phyloP scores from a whole-genome alignment of 2,888 invertebrate species.

The Colostygia pectinataria region DNA sequence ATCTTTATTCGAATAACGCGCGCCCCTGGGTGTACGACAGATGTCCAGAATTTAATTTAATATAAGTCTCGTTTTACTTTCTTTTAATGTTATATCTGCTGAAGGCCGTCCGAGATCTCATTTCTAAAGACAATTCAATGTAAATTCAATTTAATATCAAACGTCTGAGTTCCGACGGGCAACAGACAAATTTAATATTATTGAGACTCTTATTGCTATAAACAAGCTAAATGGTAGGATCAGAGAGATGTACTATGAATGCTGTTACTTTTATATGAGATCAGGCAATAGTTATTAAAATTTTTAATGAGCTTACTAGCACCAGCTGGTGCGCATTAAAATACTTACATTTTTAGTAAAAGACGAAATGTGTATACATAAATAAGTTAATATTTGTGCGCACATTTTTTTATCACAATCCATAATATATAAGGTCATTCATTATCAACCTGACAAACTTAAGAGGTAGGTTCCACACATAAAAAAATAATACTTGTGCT shows the following conservation, averaged over 20 bases:
- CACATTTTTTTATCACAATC: too few relatives aligned
- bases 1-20: constrained; percentile 57
- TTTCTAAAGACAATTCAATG: constrained; percentile 56
- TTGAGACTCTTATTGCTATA: constrained; percentile 44
- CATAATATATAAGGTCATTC: too few relatives aligned
- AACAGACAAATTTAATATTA: constrained; percentile 47
- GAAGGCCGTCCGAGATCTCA: constrained; percentile 47
- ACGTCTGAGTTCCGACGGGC: constrained; percentile 43
- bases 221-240: constrained; percentile 48
- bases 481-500: too few relatives aligned
- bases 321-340: too few relatives aligned
- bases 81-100: constrained; percentile 68
- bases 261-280: too few relatives aligned
- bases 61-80: constrained; percentile 63
- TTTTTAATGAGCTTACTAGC: too few relatives aligned
- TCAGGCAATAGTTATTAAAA: too few relatives aligned
- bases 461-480: too few relatives aligned
- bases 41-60: constrained; percentile 76
- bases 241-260: neutral
- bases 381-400: too few relatives aligned
- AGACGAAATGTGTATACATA: too few relatives aligned
- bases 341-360: too few relatives aligned
- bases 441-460: too few relatives aligned
- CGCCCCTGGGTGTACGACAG: constrained; percentile 61
- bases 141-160: constrained; percentile 61